Evolutionary conservation across 64 coral and sea anemone genomes (phyloP).

Genomic region (Actinia equina): DNA sequence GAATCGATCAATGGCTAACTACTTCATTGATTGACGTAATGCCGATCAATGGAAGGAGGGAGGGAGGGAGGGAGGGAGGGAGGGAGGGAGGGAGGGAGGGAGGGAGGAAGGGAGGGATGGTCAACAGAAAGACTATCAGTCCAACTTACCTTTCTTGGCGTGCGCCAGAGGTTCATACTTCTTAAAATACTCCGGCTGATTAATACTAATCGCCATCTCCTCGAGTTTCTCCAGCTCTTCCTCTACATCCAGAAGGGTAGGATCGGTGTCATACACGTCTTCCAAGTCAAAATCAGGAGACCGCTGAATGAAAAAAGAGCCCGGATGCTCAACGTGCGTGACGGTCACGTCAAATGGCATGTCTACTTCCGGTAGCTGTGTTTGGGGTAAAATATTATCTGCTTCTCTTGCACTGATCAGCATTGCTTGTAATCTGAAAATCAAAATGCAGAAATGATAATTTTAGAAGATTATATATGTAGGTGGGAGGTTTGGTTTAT

Average conservation of each 20-base stretch:
- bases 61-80: no score
- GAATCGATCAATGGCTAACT: no score
- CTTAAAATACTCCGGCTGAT: constrained; percentile 66
- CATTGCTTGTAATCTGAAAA: constrained; percentile 52
- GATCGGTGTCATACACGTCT: constrained; percentile 58
- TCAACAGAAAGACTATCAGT: not conserved
- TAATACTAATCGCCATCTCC: constrained; percentile 62
- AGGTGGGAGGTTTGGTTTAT: no score
- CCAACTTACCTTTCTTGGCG: constrained; percentile 28
- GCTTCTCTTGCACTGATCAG: constrained; percentile 71
- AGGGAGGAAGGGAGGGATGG: no score
- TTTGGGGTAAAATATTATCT: constrained; percentile 55
- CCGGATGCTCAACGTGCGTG: constrained; percentile 79
- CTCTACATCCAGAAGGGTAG: constrained; percentile 41
- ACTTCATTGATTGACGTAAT: no score
- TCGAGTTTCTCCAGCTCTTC: constrained; percentile 60
- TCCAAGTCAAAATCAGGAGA: constrained; percentile 50
- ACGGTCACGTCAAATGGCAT: constrained; percentile 79
- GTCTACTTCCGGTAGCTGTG: constrained; percentile 54
- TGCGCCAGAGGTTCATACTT: constrained; percentile 41
- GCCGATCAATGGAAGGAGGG: no score
- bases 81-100: no score
- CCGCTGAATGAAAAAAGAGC: constrained; percentile 75
- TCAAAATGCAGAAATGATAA: not conserved
- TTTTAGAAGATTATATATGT: no score